Conservation (phyloP, 1,140 invertebrate genomes). For the Aphelenchoides avenae region DNA sequence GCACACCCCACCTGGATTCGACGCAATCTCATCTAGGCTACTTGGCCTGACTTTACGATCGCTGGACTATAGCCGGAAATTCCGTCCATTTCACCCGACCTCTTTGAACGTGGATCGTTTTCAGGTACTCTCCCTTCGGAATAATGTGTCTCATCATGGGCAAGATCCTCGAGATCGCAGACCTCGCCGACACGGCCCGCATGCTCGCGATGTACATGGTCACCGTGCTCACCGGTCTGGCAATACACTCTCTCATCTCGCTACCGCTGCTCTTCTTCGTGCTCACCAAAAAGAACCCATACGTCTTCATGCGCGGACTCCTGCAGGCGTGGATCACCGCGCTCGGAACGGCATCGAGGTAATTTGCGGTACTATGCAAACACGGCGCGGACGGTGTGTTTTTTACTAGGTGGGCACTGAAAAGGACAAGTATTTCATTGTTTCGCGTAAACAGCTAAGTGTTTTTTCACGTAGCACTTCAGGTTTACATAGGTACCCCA, state of each 20-base stretch:
- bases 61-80: too few species aligned
- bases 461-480: too few species aligned
- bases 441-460: background rate
- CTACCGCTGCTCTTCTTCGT: conserved; percentile 70
- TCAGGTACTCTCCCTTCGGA: conserved; percentile 84
- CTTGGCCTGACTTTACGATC: background rate
- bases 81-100: conserved; percentile 20
- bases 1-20: too few species aligned
- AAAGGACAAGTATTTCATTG: background rate
- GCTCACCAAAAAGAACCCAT: conserved; percentile 65
- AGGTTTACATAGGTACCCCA: too few species aligned
- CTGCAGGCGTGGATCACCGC: conserved; percentile 65
- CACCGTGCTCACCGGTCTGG: conserved; percentile 77
- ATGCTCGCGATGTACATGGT: conserved; percentile 83
- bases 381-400: too few species aligned
- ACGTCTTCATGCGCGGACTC: conserved; percentile 65
- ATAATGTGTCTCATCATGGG: conserved; percentile 81
- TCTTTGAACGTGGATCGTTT: conserved; percentile 36
- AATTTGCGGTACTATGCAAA: background rate
- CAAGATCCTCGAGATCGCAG: conserved; percentile 80
- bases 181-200: conserved; percentile 74
- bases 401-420: too few species aligned
- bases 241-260: conserved; percentile 80
- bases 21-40: too few species aligned
- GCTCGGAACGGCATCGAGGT: conserved; percentile 60